phyloP scores from a whole-genome alignment of 2,888 invertebrate species.

The Tetramorium bicarinatum region DNA sequence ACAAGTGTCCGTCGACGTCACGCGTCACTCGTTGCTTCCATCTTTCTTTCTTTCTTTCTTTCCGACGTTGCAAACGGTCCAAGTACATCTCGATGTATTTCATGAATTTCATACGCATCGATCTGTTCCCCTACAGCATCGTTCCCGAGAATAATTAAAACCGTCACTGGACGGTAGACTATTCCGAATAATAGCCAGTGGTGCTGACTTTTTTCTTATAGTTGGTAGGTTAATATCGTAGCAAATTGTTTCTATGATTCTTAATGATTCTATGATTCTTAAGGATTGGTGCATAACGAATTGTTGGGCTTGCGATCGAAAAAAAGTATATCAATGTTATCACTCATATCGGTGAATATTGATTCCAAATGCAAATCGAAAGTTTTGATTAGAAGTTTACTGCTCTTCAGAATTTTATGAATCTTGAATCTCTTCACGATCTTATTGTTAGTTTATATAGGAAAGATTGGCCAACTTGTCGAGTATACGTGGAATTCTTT shows the following conservation, averaged over 20 bases:
- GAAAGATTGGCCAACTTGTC: neutral
- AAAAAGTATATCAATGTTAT: conserved; percentile 12
- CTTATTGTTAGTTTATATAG: neutral
- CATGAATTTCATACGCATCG: neutral
- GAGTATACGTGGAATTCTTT: conserved; percentile 19
- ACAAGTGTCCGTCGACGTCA: conserved; percentile 54
- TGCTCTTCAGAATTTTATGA: conserved; percentile 4
- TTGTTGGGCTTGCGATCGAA: neutral
- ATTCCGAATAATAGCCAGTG: neutral
- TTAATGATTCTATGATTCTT: too few species aligned
- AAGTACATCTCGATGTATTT: neutral
- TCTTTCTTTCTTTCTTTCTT: conserved; percentile 28
- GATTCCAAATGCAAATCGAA: neutral
- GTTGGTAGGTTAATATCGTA: neutral
- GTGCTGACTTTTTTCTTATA: neutral
- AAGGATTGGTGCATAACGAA: neutral
- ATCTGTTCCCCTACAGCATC: neutral
- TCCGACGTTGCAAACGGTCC: neutral
- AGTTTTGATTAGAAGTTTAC: neutral
- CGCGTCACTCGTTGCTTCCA: conserved; percentile 39
- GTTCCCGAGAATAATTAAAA: conserved; percentile 18
- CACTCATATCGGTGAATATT: neutral
- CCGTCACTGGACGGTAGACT: neutral
- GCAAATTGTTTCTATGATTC: neutral
- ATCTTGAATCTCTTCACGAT: neutral